These are phyloP conservation scores for Drosophila oshimai DNA, from an alignment of 1,140 invertebrate genomes.

Conservation along the genomic window DNA sequence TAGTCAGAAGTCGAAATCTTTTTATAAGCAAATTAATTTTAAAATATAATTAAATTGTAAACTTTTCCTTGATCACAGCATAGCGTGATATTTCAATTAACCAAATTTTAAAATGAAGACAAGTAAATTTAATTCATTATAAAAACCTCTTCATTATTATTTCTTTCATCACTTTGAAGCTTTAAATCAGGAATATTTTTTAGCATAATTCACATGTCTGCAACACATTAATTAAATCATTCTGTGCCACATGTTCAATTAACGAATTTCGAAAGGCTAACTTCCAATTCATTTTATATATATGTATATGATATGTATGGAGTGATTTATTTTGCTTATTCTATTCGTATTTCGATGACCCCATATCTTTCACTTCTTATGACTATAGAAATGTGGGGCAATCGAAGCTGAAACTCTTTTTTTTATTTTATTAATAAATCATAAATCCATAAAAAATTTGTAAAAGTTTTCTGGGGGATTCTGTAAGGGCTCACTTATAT, in stretches of 20 bases:
- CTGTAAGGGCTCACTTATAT: too few species aligned
- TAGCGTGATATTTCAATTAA: too few species aligned
- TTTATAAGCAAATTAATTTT: too few species aligned
- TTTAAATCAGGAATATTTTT: not conserved
- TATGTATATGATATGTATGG: too few species aligned
- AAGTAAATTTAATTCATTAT: too few species aligned
- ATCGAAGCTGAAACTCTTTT: not conserved
- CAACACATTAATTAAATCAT: conserved; percentile 2
- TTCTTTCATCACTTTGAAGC: not conserved
- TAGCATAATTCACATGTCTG: conserved; percentile 4
- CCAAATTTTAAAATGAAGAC: too few species aligned
- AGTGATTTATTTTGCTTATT: conserved; percentile 12
- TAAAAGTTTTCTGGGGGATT: too few species aligned
- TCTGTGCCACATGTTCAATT: conserved; percentile 31
- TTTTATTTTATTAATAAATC: conserved; percentile 13
- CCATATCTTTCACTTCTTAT: conserved; percentile 11
- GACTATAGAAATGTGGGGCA: conserved; percentile 18
- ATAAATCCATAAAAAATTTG: too few species aligned
- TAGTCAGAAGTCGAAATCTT: too few species aligned
- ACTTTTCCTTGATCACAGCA: too few species aligned
- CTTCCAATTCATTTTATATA: conserved; percentile 12
- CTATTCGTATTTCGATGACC: conserved; percentile 9
- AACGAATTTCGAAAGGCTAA: not conserved
- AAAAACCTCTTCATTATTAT: not conserved
- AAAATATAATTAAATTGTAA: too few species aligned